Base-by-base conservation (phyloP, 1,140 invertebrate genomes). In the Drosophila triauraria region DNA sequence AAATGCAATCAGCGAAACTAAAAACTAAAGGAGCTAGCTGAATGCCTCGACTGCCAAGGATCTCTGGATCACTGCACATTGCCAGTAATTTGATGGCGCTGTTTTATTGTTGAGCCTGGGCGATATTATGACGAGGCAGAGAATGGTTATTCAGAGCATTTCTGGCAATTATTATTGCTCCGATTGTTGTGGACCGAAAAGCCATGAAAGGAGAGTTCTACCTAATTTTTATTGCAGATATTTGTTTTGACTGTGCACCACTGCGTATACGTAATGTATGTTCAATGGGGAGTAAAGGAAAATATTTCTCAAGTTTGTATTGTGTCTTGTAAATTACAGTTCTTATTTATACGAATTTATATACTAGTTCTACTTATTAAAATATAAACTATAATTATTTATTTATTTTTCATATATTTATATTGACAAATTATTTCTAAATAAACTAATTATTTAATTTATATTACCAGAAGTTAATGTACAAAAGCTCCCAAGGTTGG, bases 1-100 rank as follows among this genome's bases (percentile, higher is more conserved):
- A 63, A 88, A 84, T 80, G 83, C 84, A 88, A 87, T 87, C 83
- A 87, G 69, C 64, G 63, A 58, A 64, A 76, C 76, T 59, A 50
- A 61, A 61, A 79, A 69, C 57, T 62, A 35, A 70, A 79, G 69
- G 53, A 72, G 17, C 75, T 42, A 71, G 17, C 75, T 42, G 67
- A 59, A 72, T 54, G 43, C 64, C 48, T 38, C 20, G 23, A 40
- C 44, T 32, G 27, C 9, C 46, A 70, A 60, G 69, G 27, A 50
- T 71, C 65, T 17, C n/a, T 58, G 65, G 51, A 59, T 72, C 53
- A 62, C 43, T 47, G 63, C 32, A 67, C 69, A 72, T 59, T 59
- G 53, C 35, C 67, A 60, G 67, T 72, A 57, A 72, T 72, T 71
- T 71, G 53, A 71, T 50, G 69, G 67, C 30, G 44, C 32, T 51